Evolutionary conservation across 2,797 vertebrate genomes (phyloP).

Genomic region (Alosa sapidissima): DNA sequence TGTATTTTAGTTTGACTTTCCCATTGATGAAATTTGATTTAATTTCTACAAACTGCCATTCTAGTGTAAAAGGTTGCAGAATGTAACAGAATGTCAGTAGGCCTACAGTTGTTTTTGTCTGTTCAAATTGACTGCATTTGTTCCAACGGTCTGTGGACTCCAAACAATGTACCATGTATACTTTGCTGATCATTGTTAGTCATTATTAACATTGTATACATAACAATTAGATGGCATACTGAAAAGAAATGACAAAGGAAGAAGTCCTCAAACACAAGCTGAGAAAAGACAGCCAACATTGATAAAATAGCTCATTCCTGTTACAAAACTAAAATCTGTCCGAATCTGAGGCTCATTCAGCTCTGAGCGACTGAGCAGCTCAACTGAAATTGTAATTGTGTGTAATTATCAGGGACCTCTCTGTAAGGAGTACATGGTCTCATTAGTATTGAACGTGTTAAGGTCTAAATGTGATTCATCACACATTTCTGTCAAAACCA

Average conservation of each 20-base stretch:
- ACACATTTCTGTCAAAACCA: background rate
- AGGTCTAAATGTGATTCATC: background rate
- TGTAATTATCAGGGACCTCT: background rate
- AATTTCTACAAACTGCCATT: too few species aligned
- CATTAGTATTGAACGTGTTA: background rate
- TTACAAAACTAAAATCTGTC: background rate
- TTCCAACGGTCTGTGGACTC: background rate
- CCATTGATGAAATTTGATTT: too few species aligned
- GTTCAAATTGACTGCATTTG: background rate
- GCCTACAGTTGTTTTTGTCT: background rate
- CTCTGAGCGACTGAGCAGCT: background rate
- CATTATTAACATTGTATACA: background rate
- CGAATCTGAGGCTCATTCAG: background rate
- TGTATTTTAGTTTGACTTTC: too few species aligned
- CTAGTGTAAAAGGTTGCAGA: too few species aligned
- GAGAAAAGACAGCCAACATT: constrained; percentile 3
- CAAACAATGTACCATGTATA: constrained; percentile 3
- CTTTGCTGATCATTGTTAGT: constrained; percentile 10
- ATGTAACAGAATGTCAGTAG: background rate
- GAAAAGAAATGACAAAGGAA: background rate
- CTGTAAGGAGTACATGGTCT: background rate
- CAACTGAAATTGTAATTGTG: background rate
- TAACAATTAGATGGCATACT: background rate
- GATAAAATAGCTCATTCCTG: constrained; percentile 4
- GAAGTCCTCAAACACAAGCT: background rate